Conservation (phyloP, 2,888 invertebrate genomes). For the Eutolmus rufibarbis region DNA sequence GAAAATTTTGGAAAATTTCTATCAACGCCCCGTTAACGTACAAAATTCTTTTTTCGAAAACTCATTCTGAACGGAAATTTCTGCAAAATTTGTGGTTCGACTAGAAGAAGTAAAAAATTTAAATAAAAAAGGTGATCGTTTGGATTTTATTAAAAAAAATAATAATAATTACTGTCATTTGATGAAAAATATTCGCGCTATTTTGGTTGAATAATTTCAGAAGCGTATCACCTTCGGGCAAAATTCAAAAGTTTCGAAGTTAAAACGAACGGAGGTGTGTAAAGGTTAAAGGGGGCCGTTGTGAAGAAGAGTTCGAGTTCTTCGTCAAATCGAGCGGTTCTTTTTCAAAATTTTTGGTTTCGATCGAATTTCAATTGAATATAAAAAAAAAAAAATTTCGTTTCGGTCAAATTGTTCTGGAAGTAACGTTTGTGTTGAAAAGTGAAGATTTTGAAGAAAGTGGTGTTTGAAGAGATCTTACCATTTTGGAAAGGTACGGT, state of each 20-base stretch:
- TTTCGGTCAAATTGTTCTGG: slow-evolving; percentile 13
- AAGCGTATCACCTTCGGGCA: slow-evolving; percentile 12
- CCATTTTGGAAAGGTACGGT: not conserved
- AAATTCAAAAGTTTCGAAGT: slow-evolving; percentile 27
- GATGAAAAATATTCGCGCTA: not conserved
- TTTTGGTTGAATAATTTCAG: not conserved
- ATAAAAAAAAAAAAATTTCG: slow-evolving; percentile 1
- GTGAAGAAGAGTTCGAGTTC: not conserved
- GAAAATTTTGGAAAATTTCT: not conserved
- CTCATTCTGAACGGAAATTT: slow-evolving; percentile 16
- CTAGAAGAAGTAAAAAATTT: not conserved
- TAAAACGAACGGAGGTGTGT: not conserved
- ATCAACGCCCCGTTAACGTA: not conserved
- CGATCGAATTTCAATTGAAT: slow-evolving; percentile 12
- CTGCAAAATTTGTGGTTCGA: slow-evolving; percentile 37
- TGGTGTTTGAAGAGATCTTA: not conserved
- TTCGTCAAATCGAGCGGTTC: slow-evolving; percentile 19
- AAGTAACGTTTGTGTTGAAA: slow-evolving; percentile 14
- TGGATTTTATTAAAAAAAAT: slow-evolving; percentile 4
- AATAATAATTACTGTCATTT: slow-evolving; percentile 7
- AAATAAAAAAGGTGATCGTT: slow-evolving; percentile 41
- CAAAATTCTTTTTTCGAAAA: slow-evolving; percentile 23
- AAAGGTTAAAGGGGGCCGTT: not conserved
- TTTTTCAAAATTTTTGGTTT: slow-evolving; percentile 39
- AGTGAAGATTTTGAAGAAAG: not conserved